Evolutionary conservation across 2,888 invertebrate species (phyloP), one percentile per base, ranked within the genome.

Genomic region (Pandemis heparana): DNA sequence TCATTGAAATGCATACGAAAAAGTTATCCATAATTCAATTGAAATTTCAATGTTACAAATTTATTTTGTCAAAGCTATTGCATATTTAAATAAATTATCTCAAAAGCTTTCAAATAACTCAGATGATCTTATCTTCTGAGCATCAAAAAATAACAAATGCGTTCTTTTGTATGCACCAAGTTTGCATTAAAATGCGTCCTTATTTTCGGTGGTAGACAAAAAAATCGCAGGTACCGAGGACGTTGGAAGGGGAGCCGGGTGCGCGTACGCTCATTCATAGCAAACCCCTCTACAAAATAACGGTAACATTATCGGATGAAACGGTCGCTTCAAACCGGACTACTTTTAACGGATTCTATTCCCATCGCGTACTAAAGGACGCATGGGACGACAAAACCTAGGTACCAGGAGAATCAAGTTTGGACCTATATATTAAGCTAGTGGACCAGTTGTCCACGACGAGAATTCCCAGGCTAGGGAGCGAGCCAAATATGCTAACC

Each of bases 261-360:
- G 85, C 82, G 81, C 78, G 66, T 81, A 83, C 83, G 83, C 82
- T 82, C 78, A 82, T 87, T 85, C 79, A 85, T 80, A 85, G 77
- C 76, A 83, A 85, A 87, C 89, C 91, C 84, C 89, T 85, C 70
- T 76, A 48, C 56, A 56, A 78, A 81, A 80, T 88, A 89, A 91
- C 89, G 88, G 89, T 18, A 53, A 53, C 85, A 87, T 81, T 80
- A 77, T 83, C 77, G 80, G 75, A 81, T 79, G 80, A 84, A 84
- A 84, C 83, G 81, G 81, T 78, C 79, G 77, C 77, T 56, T 75
- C 79, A 82, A 87, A 85, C 87, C 85, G 85, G 87, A 82, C 88
- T 83, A 84, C 84, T 85, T 79, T 79, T 85, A 91, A 92, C 92
- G 88, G 89, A 86, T 73, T 68, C 59, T 10, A 43, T 43, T 63